Conservation (phyloP, 2,113 vertebrate genomes). For the Mesocricetus auratus region DNA sequence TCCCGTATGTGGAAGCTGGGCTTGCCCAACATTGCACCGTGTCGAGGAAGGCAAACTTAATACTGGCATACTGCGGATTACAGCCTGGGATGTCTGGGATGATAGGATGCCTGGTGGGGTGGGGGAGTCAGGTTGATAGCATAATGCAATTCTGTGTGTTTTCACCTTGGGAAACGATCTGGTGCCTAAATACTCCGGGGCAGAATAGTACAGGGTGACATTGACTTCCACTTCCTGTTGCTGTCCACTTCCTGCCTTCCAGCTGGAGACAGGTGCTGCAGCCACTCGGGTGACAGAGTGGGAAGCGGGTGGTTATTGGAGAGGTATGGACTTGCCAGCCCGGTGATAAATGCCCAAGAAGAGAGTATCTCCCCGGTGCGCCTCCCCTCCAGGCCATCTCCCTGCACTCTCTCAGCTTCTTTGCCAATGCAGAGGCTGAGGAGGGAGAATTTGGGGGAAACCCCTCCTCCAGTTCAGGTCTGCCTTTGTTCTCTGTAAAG, state of each 20-base stretch:
- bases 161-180: background rate
- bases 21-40: background rate
- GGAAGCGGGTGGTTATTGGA: background rate
- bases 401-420: slow-evolving; percentile 50
- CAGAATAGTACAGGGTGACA: background rate
- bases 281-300: background rate
- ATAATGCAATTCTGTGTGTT: background rate
- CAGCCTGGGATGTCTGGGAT: background rate
- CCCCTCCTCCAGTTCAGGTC: slow-evolving; percentile 60
- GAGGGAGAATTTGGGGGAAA: slow-evolving; percentile 80
- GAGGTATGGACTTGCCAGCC: background rate
- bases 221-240: background rate
- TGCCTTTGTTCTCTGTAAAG: slow-evolving; percentile 57
- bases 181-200: background rate
- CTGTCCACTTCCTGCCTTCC: background rate
- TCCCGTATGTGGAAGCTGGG: background rate
- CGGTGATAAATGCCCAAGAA: background rate
- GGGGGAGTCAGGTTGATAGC: background rate
- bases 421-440: background rate
- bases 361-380: background rate
- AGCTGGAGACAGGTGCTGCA: background rate
- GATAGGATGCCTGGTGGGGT: background rate
- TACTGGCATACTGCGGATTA: accelerated
- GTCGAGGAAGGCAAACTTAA: background rate
- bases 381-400: background rate